A percentile compares a stretch with the other conserved stretches of the same genome.
phyloP scores from a whole-genome alignment of 2,888 invertebrate genomes.

The Dasysyrphus tricinctus region DNA sequence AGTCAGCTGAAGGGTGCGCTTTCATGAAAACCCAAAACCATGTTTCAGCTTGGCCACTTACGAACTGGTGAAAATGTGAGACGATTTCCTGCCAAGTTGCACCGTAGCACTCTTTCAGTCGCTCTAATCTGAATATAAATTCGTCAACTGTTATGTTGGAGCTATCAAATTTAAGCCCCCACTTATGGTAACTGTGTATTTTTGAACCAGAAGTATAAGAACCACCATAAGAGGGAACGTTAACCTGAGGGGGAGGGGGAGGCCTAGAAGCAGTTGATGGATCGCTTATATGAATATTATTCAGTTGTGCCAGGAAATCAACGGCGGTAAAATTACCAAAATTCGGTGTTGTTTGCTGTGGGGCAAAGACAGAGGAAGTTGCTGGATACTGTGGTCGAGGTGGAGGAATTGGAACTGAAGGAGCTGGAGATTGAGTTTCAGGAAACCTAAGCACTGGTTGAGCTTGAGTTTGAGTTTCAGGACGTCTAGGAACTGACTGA shows the following conservation, averaged over 20 bases:
- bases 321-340: neutral
- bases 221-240: neutral
- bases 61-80: constrained; percentile 12
- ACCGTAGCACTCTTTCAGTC: neutral
- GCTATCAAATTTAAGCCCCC: neutral
- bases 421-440: too few relatives aligned
- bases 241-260: neutral
- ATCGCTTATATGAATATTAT: neutral
- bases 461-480: too few relatives aligned
- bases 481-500: too few relatives aligned
- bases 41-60: neutral
- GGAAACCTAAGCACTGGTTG: too few relatives aligned
- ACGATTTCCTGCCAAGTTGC: constrained; percentile 12
- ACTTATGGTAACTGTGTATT: too few relatives aligned
- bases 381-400: neutral
- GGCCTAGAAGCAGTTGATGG: neutral
- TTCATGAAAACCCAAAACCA: neutral
- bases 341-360: neutral
- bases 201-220: neutral
- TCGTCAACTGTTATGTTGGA: constrained; percentile 11
- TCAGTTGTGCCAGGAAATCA: neutral
- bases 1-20: neutral
- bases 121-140: neutral
- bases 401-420: neutral
- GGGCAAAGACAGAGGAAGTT: neutral